Evolutionary conservation across 2,113 vertebrate species (phyloP), one percentile per base, ranked within the genome.

Genomic region (Oreotrochilus melanogaster): DNA sequence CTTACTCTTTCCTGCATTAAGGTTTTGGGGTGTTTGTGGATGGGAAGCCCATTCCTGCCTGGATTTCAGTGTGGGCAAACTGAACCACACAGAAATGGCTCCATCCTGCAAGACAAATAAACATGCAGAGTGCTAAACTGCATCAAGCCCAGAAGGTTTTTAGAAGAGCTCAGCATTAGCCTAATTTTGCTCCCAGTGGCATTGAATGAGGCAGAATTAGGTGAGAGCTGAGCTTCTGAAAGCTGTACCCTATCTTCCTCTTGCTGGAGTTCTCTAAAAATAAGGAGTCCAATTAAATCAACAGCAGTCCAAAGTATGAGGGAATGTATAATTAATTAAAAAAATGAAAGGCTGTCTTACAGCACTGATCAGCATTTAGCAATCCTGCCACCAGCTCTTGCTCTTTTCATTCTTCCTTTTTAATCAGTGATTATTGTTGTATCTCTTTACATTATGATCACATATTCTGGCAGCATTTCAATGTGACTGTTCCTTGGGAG

Each of bases 271-370:
- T 86, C 85, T 92, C 93, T 97, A 97, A 96, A 97, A 97, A 96
- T 96, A 95, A 91, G 84, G 82, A 94, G 89, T 74, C 85, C 95
- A 97, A 96, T 97, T 96, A 96, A 95, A 92, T 93, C 93, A 86
- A 90, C 89, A 65, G 92, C 95, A 80, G 94, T n/a, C 48, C 42
- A 51, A 76, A 93, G 89, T 96, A 89, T 90, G 93, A 89, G 78
- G 92, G 93, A 94, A 96, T 95, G 96, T 78, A 95, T 96, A 96
- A 94, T 97, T 95, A 95, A 97, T 97, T 96, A 72, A 95, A 87
- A 76, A 87, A 97, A 94, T 89, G 87, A 94, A 94, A 93, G 64
- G 67, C 93, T 88, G 87, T 58, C 96, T 96, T 88, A 37, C 58
- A 95, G 93, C 30, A 15, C 57, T 92, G 94, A 93, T 96, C 94